Evolutionary conservation across 2,797 vertebrate species (phyloP).

Genomic region (Octomys mimax): DNA sequence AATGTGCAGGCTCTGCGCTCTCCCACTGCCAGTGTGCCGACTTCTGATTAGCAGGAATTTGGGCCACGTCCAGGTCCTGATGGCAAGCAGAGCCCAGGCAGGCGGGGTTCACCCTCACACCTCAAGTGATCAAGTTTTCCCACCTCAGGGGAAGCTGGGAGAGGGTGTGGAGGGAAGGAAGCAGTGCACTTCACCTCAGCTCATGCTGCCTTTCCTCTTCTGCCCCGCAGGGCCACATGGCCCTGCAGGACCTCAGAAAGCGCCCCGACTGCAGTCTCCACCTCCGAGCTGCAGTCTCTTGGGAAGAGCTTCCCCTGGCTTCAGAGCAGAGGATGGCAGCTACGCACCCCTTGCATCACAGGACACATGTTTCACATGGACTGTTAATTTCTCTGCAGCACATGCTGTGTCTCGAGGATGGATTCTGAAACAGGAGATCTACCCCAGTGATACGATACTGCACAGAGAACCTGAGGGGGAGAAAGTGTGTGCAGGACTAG

Average conservation of each 20-base stretch:
- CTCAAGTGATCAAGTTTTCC: not conserved
- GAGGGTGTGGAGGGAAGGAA: conserved; percentile 40
- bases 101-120: not conserved
- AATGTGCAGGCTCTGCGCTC: conserved; percentile 52
- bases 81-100: conserved; percentile 22
- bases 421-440: conserved; percentile 24
- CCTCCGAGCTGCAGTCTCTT: not conserved
- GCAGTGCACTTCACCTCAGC: conserved; percentile 61
- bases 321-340: not conserved
- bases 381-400: conserved; percentile 37
- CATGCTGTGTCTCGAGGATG: conserved; percentile 63
- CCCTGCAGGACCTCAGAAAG: not conserved
- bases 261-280: not conserved
- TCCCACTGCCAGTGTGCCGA: conserved; percentile 53
- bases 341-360: not conserved
- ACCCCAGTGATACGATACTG: conserved; percentile 2
- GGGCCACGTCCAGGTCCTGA: conserved; percentile 45
- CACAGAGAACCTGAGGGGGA: not conserved
- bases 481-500: not conserved
- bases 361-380: conserved; percentile 64
- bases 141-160: not conserved
- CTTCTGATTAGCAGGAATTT: conserved; percentile 73
- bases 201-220: conserved; percentile 61
- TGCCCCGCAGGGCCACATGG: not conserved
- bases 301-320: not conserved